Conservation (phyloP, 2,888 invertebrate genomes). For the Fissipunctia ypsillon region DNA sequence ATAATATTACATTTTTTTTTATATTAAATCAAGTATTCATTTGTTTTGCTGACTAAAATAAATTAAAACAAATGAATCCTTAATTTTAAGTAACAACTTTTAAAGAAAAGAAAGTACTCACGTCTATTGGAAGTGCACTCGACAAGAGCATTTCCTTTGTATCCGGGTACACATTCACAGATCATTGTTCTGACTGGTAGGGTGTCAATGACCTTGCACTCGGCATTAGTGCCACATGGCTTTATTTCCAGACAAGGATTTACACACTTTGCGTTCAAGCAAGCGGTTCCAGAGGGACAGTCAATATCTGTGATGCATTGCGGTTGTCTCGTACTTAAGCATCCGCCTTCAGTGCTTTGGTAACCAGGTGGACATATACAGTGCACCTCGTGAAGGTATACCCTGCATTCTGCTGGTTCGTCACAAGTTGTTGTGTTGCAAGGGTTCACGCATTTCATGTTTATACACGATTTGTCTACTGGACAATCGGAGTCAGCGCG, state of each 20-base stretch:
- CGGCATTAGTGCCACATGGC: constrained; percentile 95
- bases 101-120: constrained; percentile 82
- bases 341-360: constrained; percentile 92
- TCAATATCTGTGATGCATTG: constrained; percentile 95
- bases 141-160: constrained; percentile 96
- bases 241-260: constrained; percentile 95
- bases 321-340: constrained; percentile 90
- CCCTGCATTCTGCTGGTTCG: constrained; percentile 93
- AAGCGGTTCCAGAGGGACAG: constrained; percentile 95
- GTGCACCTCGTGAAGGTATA: constrained; percentile 94
- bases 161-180: constrained; percentile 96
- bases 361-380: constrained; percentile 96
- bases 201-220: constrained; percentile 95
- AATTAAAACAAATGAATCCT: not conserved
- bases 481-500: constrained; percentile 95
- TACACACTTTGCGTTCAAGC: constrained; percentile 95
- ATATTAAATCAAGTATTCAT: too few relatives aligned
- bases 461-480: constrained; percentile 94
- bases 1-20: not conserved
- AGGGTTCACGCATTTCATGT: constrained; percentile 94
- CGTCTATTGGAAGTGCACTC: constrained; percentile 93
- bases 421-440: constrained; percentile 93
- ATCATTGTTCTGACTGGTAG: constrained; percentile 96
- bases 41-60: not conserved
- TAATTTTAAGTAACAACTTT: not conserved